A percentile compares a stretch with the other conserved stretches of the same genome.
These are phyloP conservation scores for Conus betulinus DNA, from an alignment of 1,140 invertebrate genomes.

Conservation along the genomic window DNA sequence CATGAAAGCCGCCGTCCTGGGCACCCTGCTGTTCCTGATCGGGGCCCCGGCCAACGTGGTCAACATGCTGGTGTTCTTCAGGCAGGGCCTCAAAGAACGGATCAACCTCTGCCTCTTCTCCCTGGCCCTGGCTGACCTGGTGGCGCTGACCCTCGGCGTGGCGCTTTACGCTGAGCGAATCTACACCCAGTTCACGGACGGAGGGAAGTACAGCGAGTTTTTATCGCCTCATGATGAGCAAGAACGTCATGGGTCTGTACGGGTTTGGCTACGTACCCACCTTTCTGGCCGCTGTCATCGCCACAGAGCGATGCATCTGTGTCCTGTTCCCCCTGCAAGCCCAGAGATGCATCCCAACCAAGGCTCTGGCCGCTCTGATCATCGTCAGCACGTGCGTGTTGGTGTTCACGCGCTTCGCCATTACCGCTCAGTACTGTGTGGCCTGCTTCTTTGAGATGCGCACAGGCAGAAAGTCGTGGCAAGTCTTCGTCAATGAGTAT, in stretches of 20 bases:
- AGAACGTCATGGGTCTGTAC: constrained; percentile 17
- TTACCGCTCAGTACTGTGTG: constrained; percentile 11
- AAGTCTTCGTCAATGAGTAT: constrained; percentile 14
- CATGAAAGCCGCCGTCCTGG: neutral
- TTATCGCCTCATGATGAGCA: neutral
- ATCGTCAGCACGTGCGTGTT: neutral
- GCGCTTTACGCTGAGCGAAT: neutral
- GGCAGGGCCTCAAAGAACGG: constrained; percentile 15
- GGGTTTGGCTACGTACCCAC: neutral
- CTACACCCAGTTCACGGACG: neutral
- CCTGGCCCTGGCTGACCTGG: neutral
- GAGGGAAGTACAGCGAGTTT: neutral
- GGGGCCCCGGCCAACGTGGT: neutral
- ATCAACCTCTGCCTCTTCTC: constrained; percentile 27
- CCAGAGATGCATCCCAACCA: neutral
- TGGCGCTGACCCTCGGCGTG: neutral
- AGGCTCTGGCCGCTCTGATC: neutral
- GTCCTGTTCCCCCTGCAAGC: constrained; percentile 16
- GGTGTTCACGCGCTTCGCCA: neutral
- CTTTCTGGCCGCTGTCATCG: neutral
- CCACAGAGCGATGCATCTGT: constrained; percentile 20
- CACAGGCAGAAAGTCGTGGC: neutral
- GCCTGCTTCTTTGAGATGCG: constrained; percentile 16
- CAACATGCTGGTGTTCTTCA: constrained; percentile 24
- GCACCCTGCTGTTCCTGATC: neutral